phyloP scores from a whole-genome alignment of 2,113 vertebrate genomes.

The Nycticryphes semicollaris region DNA sequence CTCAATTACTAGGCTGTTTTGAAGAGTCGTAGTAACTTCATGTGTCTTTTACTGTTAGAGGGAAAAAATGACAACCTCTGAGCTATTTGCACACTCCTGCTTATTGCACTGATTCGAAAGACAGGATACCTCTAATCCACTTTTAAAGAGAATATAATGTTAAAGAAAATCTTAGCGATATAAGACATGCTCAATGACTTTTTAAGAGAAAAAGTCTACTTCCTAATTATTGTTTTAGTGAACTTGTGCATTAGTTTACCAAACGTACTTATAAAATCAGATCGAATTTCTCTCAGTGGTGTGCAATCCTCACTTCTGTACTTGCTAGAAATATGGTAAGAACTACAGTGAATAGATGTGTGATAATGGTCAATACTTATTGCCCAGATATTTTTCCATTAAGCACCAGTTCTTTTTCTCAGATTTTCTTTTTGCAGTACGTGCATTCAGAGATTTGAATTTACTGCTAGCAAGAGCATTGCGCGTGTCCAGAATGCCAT shows the following conservation, averaged over 20 bases:
- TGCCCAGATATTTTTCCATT: background rate
- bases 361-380: background rate
- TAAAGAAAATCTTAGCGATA: constrained; percentile 31
- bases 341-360: background rate
- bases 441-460: background rate
- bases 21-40: constrained; percentile 43
- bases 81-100: background rate
- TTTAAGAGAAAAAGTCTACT: background rate
- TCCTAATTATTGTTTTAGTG: background rate
- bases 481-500: background rate
- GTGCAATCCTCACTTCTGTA: background rate
- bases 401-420: background rate
- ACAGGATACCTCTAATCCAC: background rate
- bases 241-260: background rate
- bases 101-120: background rate
- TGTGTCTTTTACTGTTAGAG: constrained; percentile 17
- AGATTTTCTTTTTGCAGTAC: background rate
- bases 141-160: background rate
- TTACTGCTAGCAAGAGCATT: background rate
- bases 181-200: background rate
- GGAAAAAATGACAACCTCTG: background rate
- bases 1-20: constrained; percentile 46
- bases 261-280: background rate
- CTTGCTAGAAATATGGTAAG: background rate
- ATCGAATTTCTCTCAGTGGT: background rate